Percentiles rank a stretch among this genome's conserved stretches.
Evolutionary conservation across 2,888 invertebrate genomes (phyloP).

Genomic region (Tinea pellionella): DNA sequence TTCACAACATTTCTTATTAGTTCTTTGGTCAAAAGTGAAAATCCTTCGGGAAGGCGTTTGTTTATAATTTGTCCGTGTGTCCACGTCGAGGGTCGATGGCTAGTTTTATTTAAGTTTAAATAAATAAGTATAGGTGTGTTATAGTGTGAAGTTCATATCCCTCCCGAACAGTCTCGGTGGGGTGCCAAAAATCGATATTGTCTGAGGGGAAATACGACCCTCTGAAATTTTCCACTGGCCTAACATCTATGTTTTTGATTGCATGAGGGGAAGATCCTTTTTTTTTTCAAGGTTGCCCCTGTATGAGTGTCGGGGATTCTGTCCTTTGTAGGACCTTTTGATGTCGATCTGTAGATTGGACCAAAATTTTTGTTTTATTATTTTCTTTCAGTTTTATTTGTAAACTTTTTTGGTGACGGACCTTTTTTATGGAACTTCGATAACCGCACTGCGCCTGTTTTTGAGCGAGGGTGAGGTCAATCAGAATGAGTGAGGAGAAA

Average conservation of each 20-base stretch:
- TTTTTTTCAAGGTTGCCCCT: neutral
- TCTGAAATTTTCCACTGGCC: slow-evolving; percentile 7
- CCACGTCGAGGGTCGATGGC: no score
- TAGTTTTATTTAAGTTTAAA: no score
- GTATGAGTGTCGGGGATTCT: neutral
- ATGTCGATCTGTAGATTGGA: neutral
- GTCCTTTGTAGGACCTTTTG: neutral
- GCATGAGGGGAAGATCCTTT: neutral
- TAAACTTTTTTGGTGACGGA: no score
- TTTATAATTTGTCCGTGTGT: no score
- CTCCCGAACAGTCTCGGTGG: slow-evolving; percentile 2
- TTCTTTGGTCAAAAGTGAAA: no score
- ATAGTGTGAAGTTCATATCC: slow-evolving; percentile 1
- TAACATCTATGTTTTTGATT: neutral
- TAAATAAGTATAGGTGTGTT: neutral
- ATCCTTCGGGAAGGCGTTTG: no score
- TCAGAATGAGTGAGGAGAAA: no score
- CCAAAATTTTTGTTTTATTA: neutral
- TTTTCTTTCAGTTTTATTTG: no score
- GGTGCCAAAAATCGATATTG: slow-evolving; percentile 12
- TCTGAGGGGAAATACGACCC: neutral
- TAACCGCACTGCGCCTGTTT: no score
- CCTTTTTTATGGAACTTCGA: no score
- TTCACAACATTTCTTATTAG: no score
- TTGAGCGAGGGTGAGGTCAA: no score